Percentiles rank a stretch among this genome's conserved stretches.
These are phyloP conservation scores for Philaethria dido DNA, from an alignment of 2,888 invertebrate species.

Conservation along the genomic window DNA sequence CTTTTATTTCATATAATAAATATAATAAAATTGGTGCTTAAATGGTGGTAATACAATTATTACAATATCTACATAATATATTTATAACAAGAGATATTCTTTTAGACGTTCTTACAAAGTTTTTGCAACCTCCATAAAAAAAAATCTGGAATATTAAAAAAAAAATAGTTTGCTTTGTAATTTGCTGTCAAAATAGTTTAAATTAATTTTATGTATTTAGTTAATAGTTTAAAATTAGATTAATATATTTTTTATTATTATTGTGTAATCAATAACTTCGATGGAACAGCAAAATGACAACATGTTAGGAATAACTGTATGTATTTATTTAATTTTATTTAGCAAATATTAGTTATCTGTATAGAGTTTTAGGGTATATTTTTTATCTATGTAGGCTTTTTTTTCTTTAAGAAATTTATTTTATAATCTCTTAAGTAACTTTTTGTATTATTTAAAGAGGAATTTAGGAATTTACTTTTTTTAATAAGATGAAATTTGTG, in stretches of 20 bases:
- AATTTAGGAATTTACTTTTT: background rate
- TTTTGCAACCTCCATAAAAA: background rate
- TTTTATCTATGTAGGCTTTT: no score
- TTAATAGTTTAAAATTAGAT: background rate
- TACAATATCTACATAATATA: background rate
- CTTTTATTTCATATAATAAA: background rate
- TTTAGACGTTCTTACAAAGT: conserved; percentile 3
- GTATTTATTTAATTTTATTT: background rate
- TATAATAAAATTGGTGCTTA: conserved; percentile 13
- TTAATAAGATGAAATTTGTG: background rate
- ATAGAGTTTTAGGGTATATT: background rate
- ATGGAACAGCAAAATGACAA: background rate
- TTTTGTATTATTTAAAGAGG: background rate
- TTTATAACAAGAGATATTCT: no score
- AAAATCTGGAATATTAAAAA: background rate
- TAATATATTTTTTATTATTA: conserved; percentile 9
- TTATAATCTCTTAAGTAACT: no score
- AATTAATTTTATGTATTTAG: background rate
- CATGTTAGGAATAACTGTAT: background rate
- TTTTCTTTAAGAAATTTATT: no score
- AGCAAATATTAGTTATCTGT: background rate
- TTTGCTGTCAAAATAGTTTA: background rate
- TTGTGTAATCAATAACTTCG: conserved; percentile 9
- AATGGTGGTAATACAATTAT: conserved; percentile 9
- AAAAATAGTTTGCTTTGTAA: background rate